Evolutionary conservation across 2,113 vertebrate species (phyloP), one percentile per base, ranked within the genome.

Genomic region (Paramisgurnus dabryanus): DNA sequence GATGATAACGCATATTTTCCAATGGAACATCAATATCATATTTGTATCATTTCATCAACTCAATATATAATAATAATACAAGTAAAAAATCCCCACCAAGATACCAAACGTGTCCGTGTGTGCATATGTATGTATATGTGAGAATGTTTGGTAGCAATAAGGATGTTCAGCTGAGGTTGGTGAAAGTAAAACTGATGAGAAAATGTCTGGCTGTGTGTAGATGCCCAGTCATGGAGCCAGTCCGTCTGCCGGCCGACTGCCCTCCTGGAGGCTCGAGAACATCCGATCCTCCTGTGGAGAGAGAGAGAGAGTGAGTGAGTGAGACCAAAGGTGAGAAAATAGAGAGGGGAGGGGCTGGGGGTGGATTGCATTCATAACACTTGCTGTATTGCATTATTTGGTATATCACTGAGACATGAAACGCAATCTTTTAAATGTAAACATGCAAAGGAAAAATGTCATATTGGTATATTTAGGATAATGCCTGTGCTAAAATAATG

Each of bases 171-270:
- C 84, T 88, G 87, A 85, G 83, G 87, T 66, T 83, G 65, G 87
- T 76, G 61, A 81, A 49, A 85, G 85, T 87, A 79, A 87, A 85
- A 81, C 89, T 58, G 27, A 0, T 84, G 78, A 88, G 86, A 85
- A 80, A 83, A 88, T 82, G 75, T 60, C 88, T 92, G 89, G 80
- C 87, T 86, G 88, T 86, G 84, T 88, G 90, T 90, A 86, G 90
- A 83, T 83, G 82, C 86, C 76, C 43, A 80, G 85, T 85, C 81
- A 81, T 3, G 91, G 91, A 93, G 92, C 92, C 92, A 90, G 92
- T 75, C 87, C 70, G 92, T 92, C 93, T 91, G 89, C 89, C 83
- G 65, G 85, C 89, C 87, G 60, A 73, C 60, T 82, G 43, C 83
- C 88, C 86, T 76, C 87, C 88, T 70, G 88, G 89, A 88, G 88